phyloP scores from a whole-genome alignment of 2,888 invertebrate species.

The Tromatobia lineatoria region DNA sequence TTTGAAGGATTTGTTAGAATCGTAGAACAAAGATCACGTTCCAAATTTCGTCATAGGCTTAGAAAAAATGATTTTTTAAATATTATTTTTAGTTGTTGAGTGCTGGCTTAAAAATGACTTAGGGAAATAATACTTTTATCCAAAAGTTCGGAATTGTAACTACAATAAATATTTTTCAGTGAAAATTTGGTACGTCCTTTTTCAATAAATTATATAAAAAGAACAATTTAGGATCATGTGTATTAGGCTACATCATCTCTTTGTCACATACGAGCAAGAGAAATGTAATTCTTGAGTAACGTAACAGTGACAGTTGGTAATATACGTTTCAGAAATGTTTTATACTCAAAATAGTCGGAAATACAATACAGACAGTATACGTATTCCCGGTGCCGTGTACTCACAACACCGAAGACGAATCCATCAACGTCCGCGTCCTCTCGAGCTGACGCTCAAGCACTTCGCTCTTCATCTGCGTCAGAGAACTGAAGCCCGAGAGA shows the following conservation, averaged over 20 bases:
- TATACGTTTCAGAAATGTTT: slow-evolving; percentile 22
- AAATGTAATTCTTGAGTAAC: not conserved
- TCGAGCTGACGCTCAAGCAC: slow-evolving; percentile 49
- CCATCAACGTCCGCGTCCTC: slow-evolving; percentile 62
- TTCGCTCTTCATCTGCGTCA: slow-evolving; percentile 57
- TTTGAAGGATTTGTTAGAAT: no score
- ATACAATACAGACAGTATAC: slow-evolving; percentile 22
- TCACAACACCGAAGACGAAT: slow-evolving; percentile 50
- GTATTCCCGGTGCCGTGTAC: slow-evolving; percentile 12
- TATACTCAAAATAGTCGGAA: slow-evolving; percentile 27
- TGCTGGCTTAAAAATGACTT: not conserved
- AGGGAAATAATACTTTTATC: not conserved
- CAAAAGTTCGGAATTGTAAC: no score
- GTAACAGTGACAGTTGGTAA: slow-evolving; percentile 8
- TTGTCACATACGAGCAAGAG: not conserved
- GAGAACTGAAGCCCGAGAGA: slow-evolving; percentile 18
- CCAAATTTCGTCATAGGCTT: not conserved
- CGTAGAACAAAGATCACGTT: no score
- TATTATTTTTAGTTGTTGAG: not conserved
- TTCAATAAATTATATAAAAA: not conserved
- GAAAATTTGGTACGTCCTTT: not conserved
- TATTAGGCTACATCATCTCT: not conserved
- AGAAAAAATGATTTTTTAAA: not conserved
- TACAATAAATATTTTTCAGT: no score
- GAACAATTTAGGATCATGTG: not conserved